These are phyloP conservation scores for Todiramphus chloris DNA, from an alignment of 2,113 vertebrate genomes.

Conservation along the genomic window DNA sequence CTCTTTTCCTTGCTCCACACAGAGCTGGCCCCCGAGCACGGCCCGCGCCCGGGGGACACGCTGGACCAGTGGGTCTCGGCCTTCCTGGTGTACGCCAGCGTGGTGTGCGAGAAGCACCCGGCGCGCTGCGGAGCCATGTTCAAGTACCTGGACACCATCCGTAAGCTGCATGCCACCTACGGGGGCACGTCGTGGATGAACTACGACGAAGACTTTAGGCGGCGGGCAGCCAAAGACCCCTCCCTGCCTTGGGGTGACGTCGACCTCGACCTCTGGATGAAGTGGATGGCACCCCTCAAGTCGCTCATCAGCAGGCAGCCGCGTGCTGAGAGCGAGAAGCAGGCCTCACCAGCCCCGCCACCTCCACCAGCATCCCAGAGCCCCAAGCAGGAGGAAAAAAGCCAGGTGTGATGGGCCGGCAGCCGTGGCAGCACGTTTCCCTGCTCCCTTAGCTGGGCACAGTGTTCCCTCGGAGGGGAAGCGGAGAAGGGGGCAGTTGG, in stretches of 20 bases:
- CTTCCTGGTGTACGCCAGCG: constrained; percentile 70
- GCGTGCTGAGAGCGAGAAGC: not conserved
- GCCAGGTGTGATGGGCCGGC: constrained; percentile 47
- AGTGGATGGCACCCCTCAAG: constrained; percentile 67
- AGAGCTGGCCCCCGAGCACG: constrained; percentile 66
- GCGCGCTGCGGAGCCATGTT: constrained; percentile 68
- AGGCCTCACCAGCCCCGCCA: not conserved
- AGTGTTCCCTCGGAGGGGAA: not conserved
- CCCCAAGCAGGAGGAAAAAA: constrained; percentile 56
- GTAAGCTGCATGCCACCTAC: constrained; percentile 65
- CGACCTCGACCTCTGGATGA: constrained; percentile 68
- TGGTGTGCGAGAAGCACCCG: constrained; percentile 69
- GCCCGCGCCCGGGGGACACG: constrained; percentile 63
- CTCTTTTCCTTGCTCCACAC: constrained; percentile 70
- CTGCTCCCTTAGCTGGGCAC: not conserved
- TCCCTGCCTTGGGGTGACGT: constrained; percentile 60
- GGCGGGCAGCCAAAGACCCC: constrained; percentile 64
- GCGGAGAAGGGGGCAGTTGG: not conserved
- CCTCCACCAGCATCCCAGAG: not conserved
- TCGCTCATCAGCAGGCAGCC: constrained; percentile 16
- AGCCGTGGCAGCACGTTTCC: not conserved
- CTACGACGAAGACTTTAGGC: constrained; percentile 65
- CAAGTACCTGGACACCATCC: constrained; percentile 71
- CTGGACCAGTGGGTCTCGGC: constrained; percentile 72
- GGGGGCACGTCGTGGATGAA: constrained; percentile 67